Base-by-base conservation (phyloP, 2,113 vertebrate genomes). In the Chaenocephalus aceratus region DNA sequence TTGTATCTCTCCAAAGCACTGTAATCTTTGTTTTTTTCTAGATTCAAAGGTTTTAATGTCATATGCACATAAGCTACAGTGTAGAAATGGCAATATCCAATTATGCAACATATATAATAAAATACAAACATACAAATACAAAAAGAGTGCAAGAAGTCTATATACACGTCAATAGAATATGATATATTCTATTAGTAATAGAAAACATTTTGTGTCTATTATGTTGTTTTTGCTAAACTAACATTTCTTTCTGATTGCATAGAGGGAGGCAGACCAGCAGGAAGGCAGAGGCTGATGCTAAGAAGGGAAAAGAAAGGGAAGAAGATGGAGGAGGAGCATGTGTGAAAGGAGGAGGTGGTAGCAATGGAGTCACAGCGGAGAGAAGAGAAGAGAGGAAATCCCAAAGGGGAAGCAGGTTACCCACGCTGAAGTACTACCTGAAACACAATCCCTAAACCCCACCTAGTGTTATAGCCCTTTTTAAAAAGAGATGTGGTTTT, bases 361-460 rank as follows among this genome's bases (percentile, higher is more conserved):
- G 84, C 85, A 59, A 86, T 9, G 89, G 94, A 72, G 84, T 59
- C 86, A 79, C 89, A 89, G 82, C 61, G 62, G 78, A 94, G 87
- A 89, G 95, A 85, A 90, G 80, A n/a, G 85, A 74, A 16, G 85
- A 92, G 69, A 94, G 91, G 88, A 96, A 95, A 88, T 83, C 85
- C 36, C 63, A 81, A 60, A 91, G 77, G 84, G 85, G 90, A 77
- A 95, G 88, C 79, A 86, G 91, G 59, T 93, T 96, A 93, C 95
- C 96, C 49, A 96, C 93, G 80, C 72, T 97, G 54, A 96, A 96
- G 18, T 80, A 72, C 18, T 95, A 91, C 95, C 74, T 83, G 66
- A 86, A 81, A 80, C 71, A 77, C 56, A 69, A 60, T 15, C 72
- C 7, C 18, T 86, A 82, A 87, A 45, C n/a, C 18, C 26, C 11